A percentile compares a stretch with the other conserved stretches of the same genome.
These are phyloP conservation scores for Stichodactyla helianthus DNA, from an alignment of 64 coral and sea anemone species.

Conservation along the genomic window DNA sequence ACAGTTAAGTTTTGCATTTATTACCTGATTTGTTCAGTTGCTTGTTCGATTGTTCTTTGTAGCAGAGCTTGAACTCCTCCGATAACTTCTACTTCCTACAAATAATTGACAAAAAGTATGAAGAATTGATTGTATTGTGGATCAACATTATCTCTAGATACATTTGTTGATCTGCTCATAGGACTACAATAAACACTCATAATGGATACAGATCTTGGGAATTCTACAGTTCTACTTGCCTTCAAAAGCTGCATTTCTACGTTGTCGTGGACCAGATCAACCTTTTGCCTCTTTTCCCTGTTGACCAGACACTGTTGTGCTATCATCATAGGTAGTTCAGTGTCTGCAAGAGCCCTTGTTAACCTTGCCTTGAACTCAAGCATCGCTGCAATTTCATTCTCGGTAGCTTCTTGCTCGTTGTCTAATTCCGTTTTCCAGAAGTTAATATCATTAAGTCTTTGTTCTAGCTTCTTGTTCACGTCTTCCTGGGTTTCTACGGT, in stretches of 20 bases:
- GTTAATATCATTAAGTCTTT: constrained; percentile 87
- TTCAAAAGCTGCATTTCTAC: constrained; percentile 97
- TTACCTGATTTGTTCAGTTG: constrained; percentile 96
- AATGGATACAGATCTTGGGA: not conserved
- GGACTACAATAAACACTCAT: not conserved
- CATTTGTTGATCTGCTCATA: not conserved
- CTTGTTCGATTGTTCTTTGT: constrained; percentile 95
- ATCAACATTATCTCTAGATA: not conserved
- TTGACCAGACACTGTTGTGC: constrained; percentile 91
- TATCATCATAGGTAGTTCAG: constrained; percentile 84
- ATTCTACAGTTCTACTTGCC: constrained; percentile 20
- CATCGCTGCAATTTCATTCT: constrained; percentile 71
- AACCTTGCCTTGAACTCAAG: constrained; percentile 77
- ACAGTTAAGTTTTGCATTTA: not conserved
- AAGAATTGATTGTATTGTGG: not conserved
- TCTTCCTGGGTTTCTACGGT: constrained; percentile 86
- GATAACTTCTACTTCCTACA: constrained; percentile 94
- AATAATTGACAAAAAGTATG: not conserved
- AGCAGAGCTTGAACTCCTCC: constrained; percentile 89
- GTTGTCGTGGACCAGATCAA: constrained; percentile 97
- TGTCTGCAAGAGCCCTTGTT: constrained; percentile 78
- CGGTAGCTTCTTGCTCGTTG: constrained; percentile 76
- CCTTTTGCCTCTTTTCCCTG: constrained; percentile 76
- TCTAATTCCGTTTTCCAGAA: constrained; percentile 97
- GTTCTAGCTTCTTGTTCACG: constrained; percentile 95